phyloP scores from a whole-genome alignment of 2,888 invertebrate genomes.

The Erynnis tages region DNA sequence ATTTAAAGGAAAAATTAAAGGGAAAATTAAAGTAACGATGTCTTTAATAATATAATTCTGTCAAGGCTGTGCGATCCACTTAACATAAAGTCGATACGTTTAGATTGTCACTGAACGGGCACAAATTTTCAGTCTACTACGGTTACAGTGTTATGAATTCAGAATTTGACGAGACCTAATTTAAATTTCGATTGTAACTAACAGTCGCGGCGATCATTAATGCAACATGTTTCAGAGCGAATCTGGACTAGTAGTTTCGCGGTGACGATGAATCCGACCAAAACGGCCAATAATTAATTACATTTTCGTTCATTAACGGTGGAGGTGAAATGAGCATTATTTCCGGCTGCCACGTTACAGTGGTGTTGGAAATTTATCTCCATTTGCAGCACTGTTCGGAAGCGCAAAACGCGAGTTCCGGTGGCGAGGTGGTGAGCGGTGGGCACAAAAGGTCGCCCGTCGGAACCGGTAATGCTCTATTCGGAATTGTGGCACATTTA shows the following conservation, averaged over 20 bases:
- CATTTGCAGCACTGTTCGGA: slow-evolving; percentile 61
- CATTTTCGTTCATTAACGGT: slow-evolving; percentile 56
- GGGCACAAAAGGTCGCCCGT: slow-evolving; percentile 62
- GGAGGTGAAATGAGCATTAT: slow-evolving; percentile 47
- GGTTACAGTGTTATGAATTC: slow-evolving; percentile 1
- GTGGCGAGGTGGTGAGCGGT: slow-evolving; percentile 36
- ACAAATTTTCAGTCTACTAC: background rate
- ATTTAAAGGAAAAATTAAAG: too few species aligned
- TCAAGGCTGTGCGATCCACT: too few species aligned
- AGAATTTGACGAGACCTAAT: slow-evolving; percentile 35
- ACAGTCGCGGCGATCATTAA: slow-evolving; percentile 14
- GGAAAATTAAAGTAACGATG: too few species aligned
- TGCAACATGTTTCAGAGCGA: slow-evolving; percentile 30
- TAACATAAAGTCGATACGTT: too few species aligned
- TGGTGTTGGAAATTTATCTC: slow-evolving; percentile 50
- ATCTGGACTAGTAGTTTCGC: slow-evolving; percentile 42
- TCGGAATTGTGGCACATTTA: slow-evolving; percentile 51
- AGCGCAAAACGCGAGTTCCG: slow-evolving; percentile 58
- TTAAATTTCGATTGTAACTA: slow-evolving; percentile 8
- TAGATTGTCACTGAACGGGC: background rate
- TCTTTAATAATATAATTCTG: too few species aligned
- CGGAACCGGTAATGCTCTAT: slow-evolving; percentile 56
- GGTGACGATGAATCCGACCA: slow-evolving; percentile 50
- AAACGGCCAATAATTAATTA: slow-evolving; percentile 60
- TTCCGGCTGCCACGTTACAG: slow-evolving; percentile 9